Conservation (phyloP, 2,888 invertebrate genomes). For the Amitus sp. region DNA sequence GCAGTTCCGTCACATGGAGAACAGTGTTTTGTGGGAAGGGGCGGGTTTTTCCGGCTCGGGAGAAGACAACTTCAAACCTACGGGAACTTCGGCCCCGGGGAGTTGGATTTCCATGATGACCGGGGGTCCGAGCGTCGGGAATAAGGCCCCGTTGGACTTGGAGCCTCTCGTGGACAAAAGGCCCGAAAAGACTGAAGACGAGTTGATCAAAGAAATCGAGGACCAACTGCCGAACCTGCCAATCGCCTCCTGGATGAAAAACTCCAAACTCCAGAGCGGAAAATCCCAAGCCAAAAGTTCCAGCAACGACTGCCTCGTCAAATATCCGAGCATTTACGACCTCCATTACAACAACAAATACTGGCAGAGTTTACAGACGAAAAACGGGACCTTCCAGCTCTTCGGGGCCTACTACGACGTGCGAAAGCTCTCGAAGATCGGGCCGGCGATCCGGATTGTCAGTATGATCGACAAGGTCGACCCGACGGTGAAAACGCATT, state of each 20-base stretch:
- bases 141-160: constrained; percentile 65
- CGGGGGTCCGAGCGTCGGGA: constrained; percentile 58
- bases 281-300: constrained; percentile 25
- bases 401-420: constrained; percentile 92
- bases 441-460: constrained; percentile 85
- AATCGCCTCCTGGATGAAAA: constrained; percentile 85
- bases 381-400: constrained; percentile 89
- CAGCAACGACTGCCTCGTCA: constrained; percentile 51
- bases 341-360: constrained; percentile 93
- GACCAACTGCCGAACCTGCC: constrained; percentile 85
- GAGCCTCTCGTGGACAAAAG: constrained; percentile 73
- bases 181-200: constrained; percentile 75
- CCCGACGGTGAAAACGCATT: constrained; percentile 83
- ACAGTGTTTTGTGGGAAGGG: constrained; percentile 45
- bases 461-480: constrained; percentile 92
- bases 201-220: constrained; percentile 81
- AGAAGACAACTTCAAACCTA: constrained; percentile 21
- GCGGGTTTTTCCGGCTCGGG: constrained; percentile 39
- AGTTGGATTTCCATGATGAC: constrained; percentile 39
- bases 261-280: constrained; percentile 68
- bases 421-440: constrained; percentile 79
- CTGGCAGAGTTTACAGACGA: constrained; percentile 87
- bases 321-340: constrained; percentile 89
- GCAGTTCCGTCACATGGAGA: constrained; percentile 61
- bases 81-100: constrained; percentile 27